Evolutionary conservation across 2,113 vertebrate genomes (phyloP).

Genomic region (Anhinga anhinga): DNA sequence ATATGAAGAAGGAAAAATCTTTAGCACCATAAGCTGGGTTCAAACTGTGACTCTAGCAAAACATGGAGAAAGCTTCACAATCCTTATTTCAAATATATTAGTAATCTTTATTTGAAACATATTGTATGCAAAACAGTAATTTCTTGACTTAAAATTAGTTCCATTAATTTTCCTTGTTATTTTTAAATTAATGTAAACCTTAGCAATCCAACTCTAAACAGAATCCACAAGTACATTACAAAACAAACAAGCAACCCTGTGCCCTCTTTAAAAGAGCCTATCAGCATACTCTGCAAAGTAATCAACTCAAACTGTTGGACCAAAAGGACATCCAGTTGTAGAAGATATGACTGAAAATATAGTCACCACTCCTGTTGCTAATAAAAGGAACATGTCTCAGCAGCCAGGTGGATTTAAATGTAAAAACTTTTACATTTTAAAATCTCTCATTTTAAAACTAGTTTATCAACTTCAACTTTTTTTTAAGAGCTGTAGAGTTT

Average conservation of each 20-base stretch:
- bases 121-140: not conserved
- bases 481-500: not conserved
- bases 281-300: not conserved
- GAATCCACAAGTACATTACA: not conserved
- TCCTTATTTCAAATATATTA: not conserved
- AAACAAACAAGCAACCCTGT: not conserved
- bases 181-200: not conserved
- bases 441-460: not conserved
- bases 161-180: not conserved
- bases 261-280: not conserved
- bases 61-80: not conserved
- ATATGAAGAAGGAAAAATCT: not conserved
- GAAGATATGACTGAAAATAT: not conserved
- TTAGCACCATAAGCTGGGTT: not conserved
- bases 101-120: not conserved
- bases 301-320: not conserved
- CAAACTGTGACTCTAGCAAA: not conserved
- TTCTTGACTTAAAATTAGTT: not conserved
- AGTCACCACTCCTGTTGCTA: not conserved
- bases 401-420: not conserved
- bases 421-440: not conserved
- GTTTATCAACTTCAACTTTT: constrained; percentile 2
- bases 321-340: not conserved
- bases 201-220: not conserved
- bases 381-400: not conserved